A percentile compares a stretch with the other conserved stretches of the same genome.
Conservation (phyloP, 1,140 invertebrate species). For the Papilio aristodemus region DNA sequence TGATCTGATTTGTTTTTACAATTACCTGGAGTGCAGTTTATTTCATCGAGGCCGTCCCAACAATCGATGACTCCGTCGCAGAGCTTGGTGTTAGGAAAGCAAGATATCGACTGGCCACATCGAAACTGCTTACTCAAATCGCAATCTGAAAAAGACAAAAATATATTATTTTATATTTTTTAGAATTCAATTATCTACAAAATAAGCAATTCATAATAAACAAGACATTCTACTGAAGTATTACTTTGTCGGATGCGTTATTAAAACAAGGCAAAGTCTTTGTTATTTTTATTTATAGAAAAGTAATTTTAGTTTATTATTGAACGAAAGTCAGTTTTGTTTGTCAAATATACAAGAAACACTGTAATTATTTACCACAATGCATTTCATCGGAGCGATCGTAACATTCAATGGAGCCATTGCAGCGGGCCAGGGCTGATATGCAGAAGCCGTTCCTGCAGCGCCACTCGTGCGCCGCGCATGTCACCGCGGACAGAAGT, state of each 20-base stretch:
- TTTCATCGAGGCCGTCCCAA: constrained; percentile 90
- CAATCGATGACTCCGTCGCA: constrained; percentile 90
- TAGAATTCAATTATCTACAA: too few species aligned
- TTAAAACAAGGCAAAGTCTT: too few species aligned
- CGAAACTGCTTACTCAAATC: constrained; percentile 86
- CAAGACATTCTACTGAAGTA: too few species aligned
- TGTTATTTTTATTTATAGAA: too few species aligned
- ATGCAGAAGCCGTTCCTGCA: constrained; percentile 88
- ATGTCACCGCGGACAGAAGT: constrained; percentile 68
- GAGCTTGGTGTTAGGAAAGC: constrained; percentile 84
- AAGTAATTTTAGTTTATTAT: too few species aligned
- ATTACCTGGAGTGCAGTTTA: constrained; percentile 86
- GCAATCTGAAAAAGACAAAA: constrained; percentile 81
- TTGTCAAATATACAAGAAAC: too few species aligned
- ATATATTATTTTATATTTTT: too few species aligned
- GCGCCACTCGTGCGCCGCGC: constrained; percentile 83
- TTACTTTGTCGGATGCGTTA: too few species aligned
- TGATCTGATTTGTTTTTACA: constrained; percentile 18
- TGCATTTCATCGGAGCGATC: constrained; percentile 89
- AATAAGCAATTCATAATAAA: too few species aligned
- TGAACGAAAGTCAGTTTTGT: too few species aligned
- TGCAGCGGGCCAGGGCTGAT: constrained; percentile 84
- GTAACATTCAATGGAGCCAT: constrained; percentile 89
- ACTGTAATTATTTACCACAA: constrained; percentile 82
- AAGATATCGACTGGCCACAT: constrained; percentile 88